A percentile compares a stretch with the other conserved stretches of the same genome.
Evolutionary conservation across 2,113 vertebrate genomes (phyloP).

Genomic region (Oreochromis niloticus): DNA sequence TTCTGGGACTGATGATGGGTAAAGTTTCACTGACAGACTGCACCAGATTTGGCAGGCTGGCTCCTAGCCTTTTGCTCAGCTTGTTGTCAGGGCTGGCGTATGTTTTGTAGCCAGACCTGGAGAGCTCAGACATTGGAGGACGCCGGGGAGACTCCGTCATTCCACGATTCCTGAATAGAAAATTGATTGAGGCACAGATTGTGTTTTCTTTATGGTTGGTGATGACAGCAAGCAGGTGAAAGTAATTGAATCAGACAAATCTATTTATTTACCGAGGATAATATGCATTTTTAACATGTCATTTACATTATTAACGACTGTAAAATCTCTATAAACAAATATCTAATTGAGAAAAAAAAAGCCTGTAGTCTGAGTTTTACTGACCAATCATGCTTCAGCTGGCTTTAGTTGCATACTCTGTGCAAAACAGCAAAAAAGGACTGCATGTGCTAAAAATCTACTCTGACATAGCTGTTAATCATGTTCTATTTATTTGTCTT

Average conservation of each 20-base stretch:
- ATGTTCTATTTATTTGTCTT: not conserved
- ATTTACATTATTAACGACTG: not conserved
- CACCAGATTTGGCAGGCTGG: slow-evolving; percentile 87
- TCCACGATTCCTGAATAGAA: slow-evolving; percentile 63
- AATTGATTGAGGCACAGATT: not conserved
- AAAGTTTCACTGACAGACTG: slow-evolving; percentile 45
- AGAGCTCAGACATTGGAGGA: slow-evolving; percentile 76
- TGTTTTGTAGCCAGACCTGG: slow-evolving; percentile 56
- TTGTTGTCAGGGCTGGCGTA: slow-evolving; percentile 25
- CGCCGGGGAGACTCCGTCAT: slow-evolving; percentile 72
- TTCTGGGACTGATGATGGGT: slow-evolving; percentile 43
- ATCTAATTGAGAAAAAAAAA: not conserved
- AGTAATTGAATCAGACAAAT: not conserved
- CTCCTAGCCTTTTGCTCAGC: slow-evolving; percentile 78
- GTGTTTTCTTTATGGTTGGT: not conserved
- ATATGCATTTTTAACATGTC: not conserved
- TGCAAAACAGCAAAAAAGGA: not conserved
- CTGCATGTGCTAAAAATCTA: not conserved
- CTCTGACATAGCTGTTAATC: not conserved
- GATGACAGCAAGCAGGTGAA: not conserved
- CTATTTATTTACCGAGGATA: not conserved
- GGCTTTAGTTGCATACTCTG: not conserved
- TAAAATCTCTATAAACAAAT: not conserved
- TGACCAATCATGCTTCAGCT: not conserved
- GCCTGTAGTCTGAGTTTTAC: not conserved